phyloP scores from a whole-genome alignment of 2,797 vertebrate genomes.

The Smutsia gigantea region DNA sequence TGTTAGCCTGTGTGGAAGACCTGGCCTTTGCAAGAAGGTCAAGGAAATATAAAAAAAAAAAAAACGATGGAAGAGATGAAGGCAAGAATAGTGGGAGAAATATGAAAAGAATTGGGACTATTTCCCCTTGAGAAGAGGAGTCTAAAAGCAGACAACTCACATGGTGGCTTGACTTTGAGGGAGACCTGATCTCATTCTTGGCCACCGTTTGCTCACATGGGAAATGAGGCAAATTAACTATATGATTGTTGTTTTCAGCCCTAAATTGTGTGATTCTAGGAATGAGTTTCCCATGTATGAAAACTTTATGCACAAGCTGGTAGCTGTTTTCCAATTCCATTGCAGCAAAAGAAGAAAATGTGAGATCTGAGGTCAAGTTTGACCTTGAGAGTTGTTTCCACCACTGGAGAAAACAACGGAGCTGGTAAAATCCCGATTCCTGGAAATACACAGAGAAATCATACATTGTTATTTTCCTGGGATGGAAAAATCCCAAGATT shows the following conservation, averaged over 20 bases:
- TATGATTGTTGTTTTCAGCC: neutral
- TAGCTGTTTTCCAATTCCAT: neutral
- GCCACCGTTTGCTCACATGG: neutral
- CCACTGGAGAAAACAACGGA: neutral
- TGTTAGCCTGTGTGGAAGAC: neutral
- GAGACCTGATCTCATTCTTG: neutral
- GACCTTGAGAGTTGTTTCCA: neutral
- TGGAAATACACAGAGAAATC: neutral
- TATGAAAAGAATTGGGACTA: conserved; percentile 27
- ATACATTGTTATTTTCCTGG: neutral
- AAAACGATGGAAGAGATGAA: neutral
- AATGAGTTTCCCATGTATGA: neutral
- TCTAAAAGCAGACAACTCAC: neutral
- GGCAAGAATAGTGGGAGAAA: neutral
- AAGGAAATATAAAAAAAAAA: conserved; percentile 54
- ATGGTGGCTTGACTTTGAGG: neutral
- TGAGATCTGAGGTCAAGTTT: neutral
- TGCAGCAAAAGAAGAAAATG: neutral
- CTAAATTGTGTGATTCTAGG: neutral
- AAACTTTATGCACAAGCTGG: neutral
- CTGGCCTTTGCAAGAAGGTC: conserved; percentile 20
- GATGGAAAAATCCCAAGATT: neutral
- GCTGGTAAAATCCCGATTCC: neutral
- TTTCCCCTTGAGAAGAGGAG: neutral
- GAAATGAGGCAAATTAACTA: neutral